phyloP scores from a whole-genome alignment of 2,888 invertebrate genomes.

The Mamestra brassicae region DNA sequence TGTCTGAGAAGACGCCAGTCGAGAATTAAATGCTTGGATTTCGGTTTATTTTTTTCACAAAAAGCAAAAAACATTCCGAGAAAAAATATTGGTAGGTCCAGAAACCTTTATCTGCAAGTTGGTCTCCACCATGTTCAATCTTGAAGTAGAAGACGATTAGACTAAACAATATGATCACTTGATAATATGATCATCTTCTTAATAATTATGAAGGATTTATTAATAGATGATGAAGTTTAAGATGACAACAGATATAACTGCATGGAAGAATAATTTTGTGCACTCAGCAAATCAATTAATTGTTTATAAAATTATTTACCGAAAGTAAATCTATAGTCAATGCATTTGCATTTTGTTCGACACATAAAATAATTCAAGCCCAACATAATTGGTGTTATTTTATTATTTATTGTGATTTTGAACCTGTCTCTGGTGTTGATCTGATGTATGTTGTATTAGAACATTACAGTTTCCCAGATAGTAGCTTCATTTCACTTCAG shows the following conservation, averaged over 20 bases:
- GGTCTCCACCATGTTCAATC: background rate
- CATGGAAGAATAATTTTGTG: background rate
- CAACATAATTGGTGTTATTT: too few relatives aligned
- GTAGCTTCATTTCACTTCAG: background rate
- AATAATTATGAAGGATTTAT: background rate
- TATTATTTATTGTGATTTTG: too few relatives aligned
- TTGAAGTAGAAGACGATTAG: too few relatives aligned
- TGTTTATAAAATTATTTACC: too few relatives aligned
- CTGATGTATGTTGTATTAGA: too few relatives aligned
- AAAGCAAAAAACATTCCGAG: background rate
- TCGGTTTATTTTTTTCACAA: conserved; percentile 26
- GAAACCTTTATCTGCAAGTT: background rate
- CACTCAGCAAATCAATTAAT: background rate
- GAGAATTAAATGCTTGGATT: conserved; percentile 12
- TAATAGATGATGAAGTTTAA: background rate
- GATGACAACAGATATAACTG: background rate
- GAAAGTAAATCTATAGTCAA: too few relatives aligned
- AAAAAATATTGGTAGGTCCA: background rate
- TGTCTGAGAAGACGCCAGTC: conserved; percentile 19
- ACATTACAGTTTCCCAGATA: background rate
- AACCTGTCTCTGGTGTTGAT: too few relatives aligned
- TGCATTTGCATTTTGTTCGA: too few relatives aligned
- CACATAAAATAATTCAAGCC: background rate
- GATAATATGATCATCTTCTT: too few relatives aligned
- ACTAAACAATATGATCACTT: too few relatives aligned